Conservation (phyloP, 1,140 invertebrate genomes). For the Bombus superbus region DNA sequence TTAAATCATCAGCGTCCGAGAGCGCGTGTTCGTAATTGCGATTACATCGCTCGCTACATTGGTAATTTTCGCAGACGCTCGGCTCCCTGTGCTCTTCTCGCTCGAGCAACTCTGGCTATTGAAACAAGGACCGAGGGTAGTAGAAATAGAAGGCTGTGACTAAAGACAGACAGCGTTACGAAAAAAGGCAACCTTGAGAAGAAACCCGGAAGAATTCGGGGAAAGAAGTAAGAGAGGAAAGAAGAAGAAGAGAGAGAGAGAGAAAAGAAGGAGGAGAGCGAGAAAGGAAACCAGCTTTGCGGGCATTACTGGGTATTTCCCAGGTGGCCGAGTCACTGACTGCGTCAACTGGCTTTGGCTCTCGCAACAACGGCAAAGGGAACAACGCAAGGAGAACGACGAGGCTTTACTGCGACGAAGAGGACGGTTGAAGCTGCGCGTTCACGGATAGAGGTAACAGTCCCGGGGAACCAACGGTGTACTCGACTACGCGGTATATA, state of each 20-base stretch:
- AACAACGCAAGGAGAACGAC: conserved; percentile 40
- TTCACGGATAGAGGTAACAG: background rate
- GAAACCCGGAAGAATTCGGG: background rate
- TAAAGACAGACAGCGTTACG: background rate
- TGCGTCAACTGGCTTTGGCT: conserved; percentile 57
- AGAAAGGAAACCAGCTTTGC: conserved; percentile 59
- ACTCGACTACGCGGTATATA: background rate
- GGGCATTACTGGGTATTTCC: conserved; percentile 73
- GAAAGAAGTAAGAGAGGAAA: background rate
- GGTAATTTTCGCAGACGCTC: conserved; percentile 28
- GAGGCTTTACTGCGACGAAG: conserved; percentile 8
- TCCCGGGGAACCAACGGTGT: background rate
- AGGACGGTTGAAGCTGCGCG: background rate
- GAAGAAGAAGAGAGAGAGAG: background rate
- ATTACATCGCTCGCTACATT: conserved; percentile 12
- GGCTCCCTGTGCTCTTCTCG: no score
- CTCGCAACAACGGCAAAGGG: conserved; percentile 51
- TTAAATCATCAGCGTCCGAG: conserved; percentile 31
- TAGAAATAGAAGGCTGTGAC: background rate
- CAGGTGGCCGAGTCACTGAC: conserved; percentile 67
- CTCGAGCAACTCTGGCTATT: background rate
- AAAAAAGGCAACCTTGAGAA: background rate
- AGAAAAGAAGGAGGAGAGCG: background rate
- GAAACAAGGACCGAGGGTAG: background rate
- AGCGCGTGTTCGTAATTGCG: conserved; percentile 19